These are phyloP conservation scores for Smutsia gigantea DNA, from an alignment of 2,797 vertebrate species.

Conservation along the genomic window DNA sequence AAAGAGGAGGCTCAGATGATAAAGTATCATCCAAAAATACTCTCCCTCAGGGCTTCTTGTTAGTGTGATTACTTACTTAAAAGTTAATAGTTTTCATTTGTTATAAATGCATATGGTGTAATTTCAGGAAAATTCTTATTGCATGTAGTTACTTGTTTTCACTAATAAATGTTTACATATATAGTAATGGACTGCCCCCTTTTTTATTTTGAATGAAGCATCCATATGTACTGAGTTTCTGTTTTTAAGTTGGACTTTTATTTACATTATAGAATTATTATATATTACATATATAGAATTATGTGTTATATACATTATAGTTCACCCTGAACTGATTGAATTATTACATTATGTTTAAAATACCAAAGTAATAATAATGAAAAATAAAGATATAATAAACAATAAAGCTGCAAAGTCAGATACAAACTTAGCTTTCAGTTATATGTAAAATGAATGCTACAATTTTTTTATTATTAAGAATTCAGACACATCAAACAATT, in stretches of 20 bases:
- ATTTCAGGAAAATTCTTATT: conserved; percentile 4
- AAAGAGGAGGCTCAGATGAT: not conserved
- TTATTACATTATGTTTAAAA: conserved; percentile 39
- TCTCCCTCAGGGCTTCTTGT: not conserved
- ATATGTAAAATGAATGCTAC: not conserved
- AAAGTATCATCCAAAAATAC: not conserved
- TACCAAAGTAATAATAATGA: conserved; percentile 3
- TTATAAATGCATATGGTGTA: not conserved
- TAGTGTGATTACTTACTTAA: not conserved
- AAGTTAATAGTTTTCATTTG: not conserved
- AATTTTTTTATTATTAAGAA: not conserved
- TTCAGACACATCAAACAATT: conserved; percentile 23
- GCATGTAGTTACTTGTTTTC: not conserved
- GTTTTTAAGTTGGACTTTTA: conserved; percentile 14
- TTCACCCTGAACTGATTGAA: not conserved
- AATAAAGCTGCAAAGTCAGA: not conserved
- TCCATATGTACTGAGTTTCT: not conserved
- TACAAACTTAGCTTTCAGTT: not conserved
- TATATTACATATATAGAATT: not conserved
- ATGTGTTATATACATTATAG: not conserved
- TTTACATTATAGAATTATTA: not conserved
- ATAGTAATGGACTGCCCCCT: not conserved
- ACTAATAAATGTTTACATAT: not conserved
- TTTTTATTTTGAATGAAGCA: not conserved
- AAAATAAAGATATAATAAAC: conserved; percentile 24